Evolutionary conservation across 2,888 invertebrate species (phyloP).

Genomic region (Melanostoma mellinum): DNA sequence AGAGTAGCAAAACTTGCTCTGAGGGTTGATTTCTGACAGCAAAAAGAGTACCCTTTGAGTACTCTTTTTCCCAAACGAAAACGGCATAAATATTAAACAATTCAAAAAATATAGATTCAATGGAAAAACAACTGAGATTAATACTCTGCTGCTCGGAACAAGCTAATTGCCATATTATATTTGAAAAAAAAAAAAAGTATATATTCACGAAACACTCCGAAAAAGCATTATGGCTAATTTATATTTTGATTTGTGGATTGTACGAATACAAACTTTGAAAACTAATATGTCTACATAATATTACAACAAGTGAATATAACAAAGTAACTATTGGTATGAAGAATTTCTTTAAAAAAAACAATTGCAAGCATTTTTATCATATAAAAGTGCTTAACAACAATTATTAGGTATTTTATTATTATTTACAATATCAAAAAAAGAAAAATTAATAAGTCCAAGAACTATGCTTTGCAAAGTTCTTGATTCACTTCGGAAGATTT

Average conservation of each 20-base stretch:
- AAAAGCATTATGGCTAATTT: background rate
- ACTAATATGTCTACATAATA: constrained; percentile 4
- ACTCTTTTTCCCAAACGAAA: too few species aligned
- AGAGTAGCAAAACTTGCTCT: too few species aligned
- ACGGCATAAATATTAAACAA: too few species aligned
- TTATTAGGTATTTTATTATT: background rate
- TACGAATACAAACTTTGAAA: constrained; percentile 17
- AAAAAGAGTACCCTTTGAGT: too few species aligned
- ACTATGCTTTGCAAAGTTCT: constrained; percentile 41
- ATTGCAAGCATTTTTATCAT: background rate
- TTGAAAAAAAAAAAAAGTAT: background rate
- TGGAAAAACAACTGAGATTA: too few species aligned
- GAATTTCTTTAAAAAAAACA: background rate
- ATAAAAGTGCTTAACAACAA: background rate
- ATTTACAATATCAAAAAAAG: constrained; percentile 15
- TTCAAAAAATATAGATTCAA: too few species aligned
- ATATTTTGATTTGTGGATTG: constrained; percentile 49
- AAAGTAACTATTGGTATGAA: background rate
- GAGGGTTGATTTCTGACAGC: too few species aligned
- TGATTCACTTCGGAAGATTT: constrained; percentile 34
- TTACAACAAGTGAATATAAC: background rate
- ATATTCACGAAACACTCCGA: constrained; percentile 16
- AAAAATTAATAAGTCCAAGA: constrained; percentile 8
- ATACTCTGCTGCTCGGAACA: too few species aligned
- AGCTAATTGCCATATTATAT: background rate